Percentiles rank a stretch among this genome's conserved stretches.
These are phyloP conservation scores for Apamea anceps DNA, from an alignment of 2,888 invertebrate species.

Conservation along the genomic window DNA sequence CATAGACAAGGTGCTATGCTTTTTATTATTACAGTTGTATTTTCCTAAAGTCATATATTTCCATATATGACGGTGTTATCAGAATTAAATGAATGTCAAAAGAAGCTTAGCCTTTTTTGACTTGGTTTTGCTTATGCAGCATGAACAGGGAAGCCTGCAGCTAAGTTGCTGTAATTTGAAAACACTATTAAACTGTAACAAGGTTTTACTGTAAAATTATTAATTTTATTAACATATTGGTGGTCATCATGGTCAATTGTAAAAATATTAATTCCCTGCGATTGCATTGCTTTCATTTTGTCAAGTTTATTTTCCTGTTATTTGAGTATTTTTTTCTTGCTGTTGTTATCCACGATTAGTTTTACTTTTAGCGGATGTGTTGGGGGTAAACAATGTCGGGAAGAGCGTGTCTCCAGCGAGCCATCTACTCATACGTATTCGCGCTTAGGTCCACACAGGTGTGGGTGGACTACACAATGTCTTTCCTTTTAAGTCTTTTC, in stretches of 20 bases:
- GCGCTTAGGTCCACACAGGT: no score
- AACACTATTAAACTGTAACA: neutral
- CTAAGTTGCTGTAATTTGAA: neutral
- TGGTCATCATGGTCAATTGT: neutral
- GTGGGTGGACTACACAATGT: no score
- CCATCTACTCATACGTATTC: no score
- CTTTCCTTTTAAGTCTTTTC: no score
- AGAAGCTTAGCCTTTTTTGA: no score
- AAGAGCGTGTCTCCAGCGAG: no score
- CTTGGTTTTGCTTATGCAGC: neutral
- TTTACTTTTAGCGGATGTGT: no score
- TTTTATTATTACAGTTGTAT: constrained; percentile 5
- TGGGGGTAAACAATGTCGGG: no score
- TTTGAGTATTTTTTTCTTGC: no score
- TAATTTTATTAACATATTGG: neutral
- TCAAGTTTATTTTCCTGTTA: neutral
- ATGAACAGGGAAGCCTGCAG: neutral
- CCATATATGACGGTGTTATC: neutral
- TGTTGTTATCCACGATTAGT: no score
- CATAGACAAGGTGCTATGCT: constrained; percentile 3
- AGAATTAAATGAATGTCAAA: neutral
- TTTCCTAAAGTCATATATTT: neutral
- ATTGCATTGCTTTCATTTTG: neutral
- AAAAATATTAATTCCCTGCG: neutral
- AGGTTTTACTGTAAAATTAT: neutral